phyloP scores from a whole-genome alignment of 2,113 vertebrate species.

The Oryzias melastigma region DNA sequence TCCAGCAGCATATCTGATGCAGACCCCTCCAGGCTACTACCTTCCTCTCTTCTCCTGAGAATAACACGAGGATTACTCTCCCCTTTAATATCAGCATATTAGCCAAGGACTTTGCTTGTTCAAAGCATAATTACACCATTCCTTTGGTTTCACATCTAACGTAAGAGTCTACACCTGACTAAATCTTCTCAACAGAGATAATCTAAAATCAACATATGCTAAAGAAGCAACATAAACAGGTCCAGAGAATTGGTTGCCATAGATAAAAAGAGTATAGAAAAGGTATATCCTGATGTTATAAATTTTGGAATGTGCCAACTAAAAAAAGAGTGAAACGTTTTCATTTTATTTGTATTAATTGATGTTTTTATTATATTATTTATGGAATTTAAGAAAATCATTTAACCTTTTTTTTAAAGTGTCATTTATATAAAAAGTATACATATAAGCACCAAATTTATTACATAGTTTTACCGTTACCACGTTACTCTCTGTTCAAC shows the following conservation, averaged over 20 bases:
- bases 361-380: constrained; percentile 5
- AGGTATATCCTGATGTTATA: not conserved
- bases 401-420: not conserved
- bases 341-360: not conserved
- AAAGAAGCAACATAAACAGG: constrained; percentile 11
- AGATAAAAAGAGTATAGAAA: not conserved
- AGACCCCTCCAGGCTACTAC: constrained; percentile 33
- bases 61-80: constrained; percentile 26
- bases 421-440: not conserved
- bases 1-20: constrained; percentile 39
- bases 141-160: constrained; percentile 17
- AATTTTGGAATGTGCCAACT: not conserved
- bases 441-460: not conserved
- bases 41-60: constrained; percentile 15
- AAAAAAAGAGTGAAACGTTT: not conserved
- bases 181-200: not conserved
- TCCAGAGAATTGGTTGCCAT: not conserved
- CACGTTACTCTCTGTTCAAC: too few relatives aligned
- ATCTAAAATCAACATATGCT: not conserved
- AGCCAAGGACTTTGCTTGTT: constrained; percentile 13
- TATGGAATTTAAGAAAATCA: constrained; percentile 6
- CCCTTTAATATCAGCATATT: constrained; percentile 16
- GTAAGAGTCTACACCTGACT: not conserved
- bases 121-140: constrained; percentile 12
- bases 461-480: too few relatives aligned